Conservation (phyloP, 2,888 invertebrate species). For the Chelonus formosanus region DNA sequence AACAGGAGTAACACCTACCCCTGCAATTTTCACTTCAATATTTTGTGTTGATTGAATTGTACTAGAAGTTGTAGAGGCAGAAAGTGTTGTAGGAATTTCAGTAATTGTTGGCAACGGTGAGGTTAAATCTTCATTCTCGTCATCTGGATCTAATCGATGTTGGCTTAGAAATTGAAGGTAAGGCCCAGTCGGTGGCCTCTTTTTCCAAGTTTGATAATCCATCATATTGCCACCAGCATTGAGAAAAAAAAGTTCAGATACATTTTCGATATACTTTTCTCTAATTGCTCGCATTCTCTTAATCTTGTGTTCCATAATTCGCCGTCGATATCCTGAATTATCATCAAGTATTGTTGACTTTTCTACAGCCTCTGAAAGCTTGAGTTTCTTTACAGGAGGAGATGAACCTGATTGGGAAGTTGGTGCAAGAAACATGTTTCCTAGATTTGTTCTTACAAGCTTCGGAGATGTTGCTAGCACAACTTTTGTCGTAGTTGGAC, state of each 20-base stretch:
- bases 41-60: slow-evolving; percentile 55
- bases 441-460: slow-evolving; percentile 58
- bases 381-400: slow-evolving; percentile 66
- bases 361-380: slow-evolving; percentile 62
- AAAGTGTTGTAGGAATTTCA: slow-evolving; percentile 41
- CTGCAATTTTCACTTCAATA: slow-evolving; percentile 71
- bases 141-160: slow-evolving; percentile 73
- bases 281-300: slow-evolving; percentile 75
- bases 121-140: slow-evolving; percentile 66
- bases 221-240: slow-evolving; percentile 88
- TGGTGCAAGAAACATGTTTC: slow-evolving; percentile 62
- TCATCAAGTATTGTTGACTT: slow-evolving; percentile 51
- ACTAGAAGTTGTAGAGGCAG: slow-evolving; percentile 24
- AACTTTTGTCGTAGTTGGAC: slow-evolving; percentile 59
- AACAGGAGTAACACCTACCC: slow-evolving; percentile 70
- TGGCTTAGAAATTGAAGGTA: slow-evolving; percentile 80
- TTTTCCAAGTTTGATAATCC: slow-evolving; percentile 87
- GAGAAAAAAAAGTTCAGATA: slow-evolving; percentile 86
- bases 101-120: slow-evolving; percentile 47
- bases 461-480: slow-evolving; percentile 62
- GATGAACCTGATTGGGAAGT: slow-evolving; percentile 51
- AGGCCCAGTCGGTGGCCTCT: slow-evolving; percentile 79
- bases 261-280: slow-evolving; percentile 80
- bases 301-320: slow-evolving; percentile 77
- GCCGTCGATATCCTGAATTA: slow-evolving; percentile 66